Evolutionary conservation across 2,113 vertebrate species (phyloP).

Genomic region (Bettongia penicillata): DNA sequence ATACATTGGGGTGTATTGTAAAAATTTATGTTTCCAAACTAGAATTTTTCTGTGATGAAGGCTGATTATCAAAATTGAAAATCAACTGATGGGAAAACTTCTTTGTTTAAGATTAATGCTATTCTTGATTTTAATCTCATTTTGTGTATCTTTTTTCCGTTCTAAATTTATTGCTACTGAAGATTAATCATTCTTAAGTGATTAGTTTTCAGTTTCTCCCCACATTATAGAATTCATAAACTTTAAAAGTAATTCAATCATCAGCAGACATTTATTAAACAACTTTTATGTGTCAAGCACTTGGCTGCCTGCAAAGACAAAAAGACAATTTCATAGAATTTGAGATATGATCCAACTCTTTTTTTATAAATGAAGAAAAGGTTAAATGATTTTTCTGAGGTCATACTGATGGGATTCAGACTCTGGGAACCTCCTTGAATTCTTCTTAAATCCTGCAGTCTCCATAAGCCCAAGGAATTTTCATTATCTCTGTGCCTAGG

Average conservation of each 20-base stretch:
- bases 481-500: no score
- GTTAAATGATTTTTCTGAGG: no score
- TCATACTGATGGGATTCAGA: no score
- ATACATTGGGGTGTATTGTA: not conserved
- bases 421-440: no score
- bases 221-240: not conserved
- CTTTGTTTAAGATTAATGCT: not conserved
- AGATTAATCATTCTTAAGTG: not conserved
- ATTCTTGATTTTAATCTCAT: not conserved
- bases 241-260: not conserved
- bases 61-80: not conserved
- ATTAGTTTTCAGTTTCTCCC: not conserved
- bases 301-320: not conserved
- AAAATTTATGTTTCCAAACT: not conserved
- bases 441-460: no score
- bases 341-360: not conserved
- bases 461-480: no score
- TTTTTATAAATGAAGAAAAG: not conserved
- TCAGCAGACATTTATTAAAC: not conserved
- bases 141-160: not conserved
- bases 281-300: not conserved
- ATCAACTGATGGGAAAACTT: not conserved
- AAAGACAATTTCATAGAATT: not conserved
- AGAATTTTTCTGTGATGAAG: not conserved
- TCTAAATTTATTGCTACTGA: not conserved